Conservation (phyloP, 1,140 invertebrate species). For the Danaus plexippus region DNA sequence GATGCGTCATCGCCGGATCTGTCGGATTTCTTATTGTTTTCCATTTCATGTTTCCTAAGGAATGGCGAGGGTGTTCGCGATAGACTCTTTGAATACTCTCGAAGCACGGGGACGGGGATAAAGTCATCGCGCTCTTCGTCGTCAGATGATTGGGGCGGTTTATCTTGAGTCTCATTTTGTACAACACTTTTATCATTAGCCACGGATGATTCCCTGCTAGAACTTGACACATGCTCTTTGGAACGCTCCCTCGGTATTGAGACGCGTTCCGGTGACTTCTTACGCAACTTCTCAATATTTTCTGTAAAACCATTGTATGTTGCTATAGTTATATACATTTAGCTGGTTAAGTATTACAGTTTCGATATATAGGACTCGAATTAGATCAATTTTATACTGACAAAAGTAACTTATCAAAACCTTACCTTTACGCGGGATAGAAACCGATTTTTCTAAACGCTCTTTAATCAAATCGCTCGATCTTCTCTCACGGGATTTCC, state of each 20-base stretch:
- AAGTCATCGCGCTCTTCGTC: conserved; percentile 62
- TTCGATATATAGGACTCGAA: too few species aligned
- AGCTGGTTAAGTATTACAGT: background rate
- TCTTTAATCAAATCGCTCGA: conserved; percentile 64
- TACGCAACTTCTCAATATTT: conserved; percentile 46
- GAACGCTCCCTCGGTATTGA: conserved; percentile 40
- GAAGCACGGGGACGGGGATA: conserved; percentile 43
- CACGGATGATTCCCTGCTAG: conserved; percentile 67
- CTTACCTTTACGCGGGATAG: conserved; percentile 59
- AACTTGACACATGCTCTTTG: conserved; percentile 61
- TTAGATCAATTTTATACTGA: background rate
- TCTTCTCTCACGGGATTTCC: conserved; percentile 57
- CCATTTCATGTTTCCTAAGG: conserved; percentile 82
- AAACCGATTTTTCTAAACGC: conserved; percentile 62
- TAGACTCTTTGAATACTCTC: conserved; percentile 77
- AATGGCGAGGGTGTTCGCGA: conserved; percentile 86
- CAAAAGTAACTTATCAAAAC: background rate
- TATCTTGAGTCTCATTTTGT: conserved; percentile 38
- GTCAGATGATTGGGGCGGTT: conserved; percentile 58
- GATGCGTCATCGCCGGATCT: conserved; percentile 54
- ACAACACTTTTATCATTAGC: conserved; percentile 41
- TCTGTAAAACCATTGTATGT: conserved; percentile 32
- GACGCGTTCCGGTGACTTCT: conserved; percentile 46
- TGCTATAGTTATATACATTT: background rate
- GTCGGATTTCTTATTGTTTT: conserved; percentile 65